Base-by-base conservation (phyloP, 1,140 invertebrate species). In the Cryptotermes secundus region DNA sequence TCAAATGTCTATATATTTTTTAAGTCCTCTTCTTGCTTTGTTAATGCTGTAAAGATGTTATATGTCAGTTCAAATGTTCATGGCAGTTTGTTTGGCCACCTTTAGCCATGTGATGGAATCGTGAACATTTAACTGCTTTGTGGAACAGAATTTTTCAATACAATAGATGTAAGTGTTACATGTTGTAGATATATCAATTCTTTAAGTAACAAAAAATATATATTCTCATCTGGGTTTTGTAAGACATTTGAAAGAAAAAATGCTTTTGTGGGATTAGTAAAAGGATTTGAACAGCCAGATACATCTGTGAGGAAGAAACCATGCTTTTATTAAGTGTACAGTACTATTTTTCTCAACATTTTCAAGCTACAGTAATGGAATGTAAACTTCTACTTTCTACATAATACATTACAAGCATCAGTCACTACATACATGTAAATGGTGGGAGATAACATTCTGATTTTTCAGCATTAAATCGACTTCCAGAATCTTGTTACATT, bases 1-100 rank as follows among this genome's bases (percentile, higher is more conserved):
- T 31, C 45, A 79, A 83, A 83, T 83, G 83, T 79, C 26, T 19
- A 22, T 49, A 36, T 83, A 35, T 59, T 35, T 82, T 82, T 31
- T 82, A 26, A 83, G 10, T 22, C 34, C 34, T 7, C 35, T 42
- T 36, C 38, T 36, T 81, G 80, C 80, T 38, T 81, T 36, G 19
- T n/a, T 72, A 72, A 72, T 72, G 59, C n/a, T 65, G 53, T 59
- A 65, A 65, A 65, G 24, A 65, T n/a, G n/a, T n/a, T 72, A 31
- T 59, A 72, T n/a, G n/a, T 72, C 59, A 72, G 7, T 72, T 72
- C 26, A 26, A 26, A 31, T 72, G 26, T n/a, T n/a, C 14, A 31
- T 72, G 26, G n/a, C 59, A 72, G 45, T 49, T 49, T 19, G 14
- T 49, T 49, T 49, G 14, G 45, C 1, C 12, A 72, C 14, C 59